These are phyloP conservation scores for Sphaeramia orbicularis DNA, from an alignment of 2,797 vertebrate genomes.

Conservation along the genomic window DNA sequence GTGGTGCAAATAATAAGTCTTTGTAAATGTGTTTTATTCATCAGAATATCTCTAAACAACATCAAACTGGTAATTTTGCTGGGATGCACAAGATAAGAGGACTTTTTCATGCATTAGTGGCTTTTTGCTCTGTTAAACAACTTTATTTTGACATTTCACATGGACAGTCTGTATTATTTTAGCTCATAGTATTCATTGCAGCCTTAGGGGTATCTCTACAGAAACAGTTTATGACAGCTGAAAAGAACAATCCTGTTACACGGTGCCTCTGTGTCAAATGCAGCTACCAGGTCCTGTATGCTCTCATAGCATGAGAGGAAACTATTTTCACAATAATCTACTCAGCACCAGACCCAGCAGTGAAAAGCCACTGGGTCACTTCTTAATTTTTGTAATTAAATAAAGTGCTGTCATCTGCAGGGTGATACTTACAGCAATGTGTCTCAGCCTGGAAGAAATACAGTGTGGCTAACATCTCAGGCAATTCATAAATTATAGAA, in stretches of 20 bases:
- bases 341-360: constrained; percentile 48
- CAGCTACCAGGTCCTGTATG: constrained; percentile 39
- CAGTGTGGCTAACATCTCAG: not conserved
- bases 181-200: constrained; percentile 14
- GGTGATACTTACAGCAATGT: constrained; percentile 41
- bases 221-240: constrained; percentile 46
- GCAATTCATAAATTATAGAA: not conserved
- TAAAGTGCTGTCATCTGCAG: constrained; percentile 47
- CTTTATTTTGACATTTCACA: constrained; percentile 36
- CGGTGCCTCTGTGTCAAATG: constrained; percentile 34
- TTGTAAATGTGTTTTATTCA: not conserved
- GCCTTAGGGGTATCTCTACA: constrained; percentile 37
- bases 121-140: constrained; percentile 16
- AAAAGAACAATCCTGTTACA: constrained; percentile 55
- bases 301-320: constrained; percentile 36
- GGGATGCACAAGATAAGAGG: not conserved
- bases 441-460: constrained; percentile 31
- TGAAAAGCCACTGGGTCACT: constrained; percentile 48
- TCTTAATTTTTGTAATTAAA: constrained; percentile 72
- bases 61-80: not conserved
- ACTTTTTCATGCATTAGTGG: not conserved
- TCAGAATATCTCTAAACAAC: not conserved
- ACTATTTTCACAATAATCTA: constrained; percentile 60
- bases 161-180: constrained; percentile 27
- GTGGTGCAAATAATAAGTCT: not conserved